These are phyloP conservation scores for Rotaria macrura DNA, from an alignment of 2,888 invertebrate genomes.

Conservation along the genomic window DNA sequence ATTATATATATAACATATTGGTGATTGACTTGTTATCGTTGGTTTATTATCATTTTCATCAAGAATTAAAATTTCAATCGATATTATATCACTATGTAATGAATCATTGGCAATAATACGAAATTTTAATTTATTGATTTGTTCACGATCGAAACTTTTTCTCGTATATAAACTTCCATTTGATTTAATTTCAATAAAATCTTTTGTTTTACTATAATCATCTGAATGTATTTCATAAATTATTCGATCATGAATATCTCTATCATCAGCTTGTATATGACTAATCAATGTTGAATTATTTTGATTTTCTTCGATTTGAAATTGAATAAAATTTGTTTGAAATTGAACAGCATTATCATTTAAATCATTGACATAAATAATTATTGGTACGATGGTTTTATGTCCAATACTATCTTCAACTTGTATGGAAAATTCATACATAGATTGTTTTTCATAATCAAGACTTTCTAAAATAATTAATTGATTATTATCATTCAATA, in stretches of 20 bases:
- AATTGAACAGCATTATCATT: constrained; percentile 30
- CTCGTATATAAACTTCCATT: not conserved
- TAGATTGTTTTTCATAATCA: constrained; percentile 5
- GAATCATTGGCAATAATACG: not conserved
- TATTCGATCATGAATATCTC: not conserved
- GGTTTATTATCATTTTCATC: constrained; percentile 16
- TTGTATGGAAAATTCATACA: not conserved
- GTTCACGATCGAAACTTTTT: not conserved
- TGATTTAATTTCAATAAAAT: not conserved
- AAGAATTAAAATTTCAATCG: not conserved
- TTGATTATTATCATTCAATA: not conserved
- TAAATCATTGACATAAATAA: constrained; percentile 20
- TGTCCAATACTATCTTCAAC: not conserved
- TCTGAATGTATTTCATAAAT: not conserved
- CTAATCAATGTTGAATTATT: constrained; percentile 13
- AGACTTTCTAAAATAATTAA: not conserved
- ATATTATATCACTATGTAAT: not conserved
- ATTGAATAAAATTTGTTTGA: not conserved
- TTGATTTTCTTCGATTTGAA: constrained; percentile 30
- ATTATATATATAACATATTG: not conserved
- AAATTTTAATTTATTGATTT: not conserved
- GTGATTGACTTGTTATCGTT: not conserved
- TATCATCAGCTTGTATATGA: constrained; percentile 24
- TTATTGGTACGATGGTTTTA: not conserved
- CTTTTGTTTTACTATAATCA: not conserved